Conservation (phyloP, 2,113 vertebrate genomes). For the Melospiza melodia region DNA sequence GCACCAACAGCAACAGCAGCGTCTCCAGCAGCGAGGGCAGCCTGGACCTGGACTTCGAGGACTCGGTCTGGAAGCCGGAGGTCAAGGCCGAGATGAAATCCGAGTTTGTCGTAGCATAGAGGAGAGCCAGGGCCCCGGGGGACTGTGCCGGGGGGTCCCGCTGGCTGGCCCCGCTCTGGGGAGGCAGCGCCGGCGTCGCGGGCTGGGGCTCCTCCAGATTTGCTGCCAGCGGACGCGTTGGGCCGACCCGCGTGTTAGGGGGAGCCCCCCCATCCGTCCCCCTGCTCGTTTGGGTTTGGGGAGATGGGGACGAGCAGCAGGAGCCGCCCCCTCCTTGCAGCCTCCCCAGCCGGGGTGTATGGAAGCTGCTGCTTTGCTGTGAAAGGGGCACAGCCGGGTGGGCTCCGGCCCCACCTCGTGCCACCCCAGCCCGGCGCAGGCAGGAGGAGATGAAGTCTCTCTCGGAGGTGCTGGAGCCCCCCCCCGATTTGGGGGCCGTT, state of each 20-base stretch:
- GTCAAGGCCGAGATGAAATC: conserved; percentile 97
- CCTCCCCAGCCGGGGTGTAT: not conserved
- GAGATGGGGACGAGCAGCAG: not conserved
- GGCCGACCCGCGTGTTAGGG: not conserved
- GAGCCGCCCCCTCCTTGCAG: not conserved
- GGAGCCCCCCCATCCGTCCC: not conserved
- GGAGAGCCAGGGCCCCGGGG: not conserved
- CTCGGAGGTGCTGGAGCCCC: conserved; percentile 38
- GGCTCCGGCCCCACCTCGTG: not conserved
- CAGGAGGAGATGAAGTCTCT: conserved; percentile 36
- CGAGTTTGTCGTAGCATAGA: conserved; percentile 93
- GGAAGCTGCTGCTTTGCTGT: conserved; percentile 54
- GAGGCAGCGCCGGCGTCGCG: not conserved
- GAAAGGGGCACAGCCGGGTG: not conserved
- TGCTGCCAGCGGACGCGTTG: not conserved
- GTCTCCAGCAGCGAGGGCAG: conserved; percentile 90
- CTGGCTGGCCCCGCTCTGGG: not conserved
- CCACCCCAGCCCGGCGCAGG: not conserved
- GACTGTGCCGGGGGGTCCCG: not conserved
- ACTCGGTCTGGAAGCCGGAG: conserved; percentile 96
- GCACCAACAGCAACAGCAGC: conserved; percentile 89
- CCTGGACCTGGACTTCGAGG: conserved; percentile 95
- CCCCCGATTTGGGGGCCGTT: conserved; percentile 40
- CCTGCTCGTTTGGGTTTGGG: not conserved
- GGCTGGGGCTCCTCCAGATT: not conserved